A percentile compares a stretch with the other conserved stretches of the same genome.
Conservation (phyloP, 2,797 vertebrate species). For the Cirrhinus molitorella region DNA sequence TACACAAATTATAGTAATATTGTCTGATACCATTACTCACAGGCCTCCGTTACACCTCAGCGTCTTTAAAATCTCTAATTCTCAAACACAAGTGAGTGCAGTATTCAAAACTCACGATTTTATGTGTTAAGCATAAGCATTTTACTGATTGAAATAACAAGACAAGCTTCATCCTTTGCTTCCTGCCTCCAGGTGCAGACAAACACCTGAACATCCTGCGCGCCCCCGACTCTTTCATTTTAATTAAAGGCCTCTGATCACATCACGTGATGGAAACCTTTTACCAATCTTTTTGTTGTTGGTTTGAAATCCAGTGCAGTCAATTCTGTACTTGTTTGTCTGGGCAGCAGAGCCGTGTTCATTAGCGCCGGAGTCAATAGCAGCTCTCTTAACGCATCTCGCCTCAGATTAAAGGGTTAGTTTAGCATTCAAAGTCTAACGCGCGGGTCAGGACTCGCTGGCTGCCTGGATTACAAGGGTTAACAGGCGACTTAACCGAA, state of each 20-base stretch:
- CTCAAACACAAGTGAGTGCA: not conserved
- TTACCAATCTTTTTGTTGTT: not conserved
- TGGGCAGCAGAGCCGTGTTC: slow-evolving; percentile 23
- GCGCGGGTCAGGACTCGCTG: slow-evolving; percentile 40
- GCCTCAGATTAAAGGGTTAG: slow-evolving; percentile 43
- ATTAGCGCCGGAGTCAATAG: slow-evolving; percentile 37
- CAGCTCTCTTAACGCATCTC: slow-evolving; percentile 23
- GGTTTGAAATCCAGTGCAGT: not conserved
- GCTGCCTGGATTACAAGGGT: slow-evolving; percentile 56
- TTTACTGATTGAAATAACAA: not conserved
- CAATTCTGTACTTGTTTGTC: slow-evolving; percentile 6
- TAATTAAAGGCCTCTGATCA: not conserved
- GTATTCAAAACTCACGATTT: not conserved
- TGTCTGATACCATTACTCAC: not conserved
- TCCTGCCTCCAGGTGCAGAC: slow-evolving; percentile 27
- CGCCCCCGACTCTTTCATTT: not conserved
- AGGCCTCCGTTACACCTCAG: not conserved
- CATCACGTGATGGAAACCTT: not conserved
- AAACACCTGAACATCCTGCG: not conserved
- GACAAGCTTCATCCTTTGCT: not conserved
- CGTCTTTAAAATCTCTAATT: not conserved
- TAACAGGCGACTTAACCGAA: slow-evolving; percentile 58
- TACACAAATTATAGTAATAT: too few species aligned
- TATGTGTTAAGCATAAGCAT: not conserved
- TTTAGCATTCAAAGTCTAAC: slow-evolving; percentile 48